Percentiles rank a stretch among this genome's conserved stretches.
Evolutionary conservation across 2,113 vertebrate species (phyloP).

Genomic region (Pseudorectes ferrugineus): DNA sequence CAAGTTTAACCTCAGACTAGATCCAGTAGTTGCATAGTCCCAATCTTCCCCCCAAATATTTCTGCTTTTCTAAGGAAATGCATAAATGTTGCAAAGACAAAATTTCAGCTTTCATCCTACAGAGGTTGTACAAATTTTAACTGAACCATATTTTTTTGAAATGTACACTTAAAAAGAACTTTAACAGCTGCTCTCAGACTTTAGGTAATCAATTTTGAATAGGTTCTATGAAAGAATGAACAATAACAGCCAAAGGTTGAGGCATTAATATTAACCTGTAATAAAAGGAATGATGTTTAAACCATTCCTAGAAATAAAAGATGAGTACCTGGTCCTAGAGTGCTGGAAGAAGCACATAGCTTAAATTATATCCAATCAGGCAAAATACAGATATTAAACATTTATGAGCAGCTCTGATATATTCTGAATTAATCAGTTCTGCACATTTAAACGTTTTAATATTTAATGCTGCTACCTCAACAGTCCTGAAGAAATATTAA

Average conservation of each 20-base stretch:
- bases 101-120: background rate
- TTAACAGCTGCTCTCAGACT: background rate
- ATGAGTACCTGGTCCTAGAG: slow-evolving; percentile 30
- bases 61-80: background rate
- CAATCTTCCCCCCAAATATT: background rate
- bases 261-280: slow-evolving; percentile 56
- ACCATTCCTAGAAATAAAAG: slow-evolving; percentile 49
- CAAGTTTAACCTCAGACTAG: background rate
- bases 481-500: slow-evolving; percentile 66
- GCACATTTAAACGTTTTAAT: slow-evolving; percentile 79
- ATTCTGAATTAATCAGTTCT: slow-evolving; percentile 78
- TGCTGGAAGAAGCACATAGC: slow-evolving; percentile 25
- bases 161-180: background rate
- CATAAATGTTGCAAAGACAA: background rate
- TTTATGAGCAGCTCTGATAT: slow-evolving; percentile 74
- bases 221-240: slow-evolving; percentile 48
- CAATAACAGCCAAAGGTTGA: slow-evolving; percentile 35
- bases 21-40: background rate
- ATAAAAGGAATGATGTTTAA: slow-evolving; percentile 56
- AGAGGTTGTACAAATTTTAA: background rate
- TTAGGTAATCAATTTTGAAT: slow-evolving; percentile 34
- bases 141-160: background rate
- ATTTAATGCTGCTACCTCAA: slow-evolving; percentile 76
- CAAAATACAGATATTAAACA: slow-evolving; percentile 74
- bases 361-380: slow-evolving; percentile 72